These are phyloP conservation scores for Sakesphorus luctuosus DNA, from an alignment of 2,113 vertebrate species.

Conservation along the genomic window DNA sequence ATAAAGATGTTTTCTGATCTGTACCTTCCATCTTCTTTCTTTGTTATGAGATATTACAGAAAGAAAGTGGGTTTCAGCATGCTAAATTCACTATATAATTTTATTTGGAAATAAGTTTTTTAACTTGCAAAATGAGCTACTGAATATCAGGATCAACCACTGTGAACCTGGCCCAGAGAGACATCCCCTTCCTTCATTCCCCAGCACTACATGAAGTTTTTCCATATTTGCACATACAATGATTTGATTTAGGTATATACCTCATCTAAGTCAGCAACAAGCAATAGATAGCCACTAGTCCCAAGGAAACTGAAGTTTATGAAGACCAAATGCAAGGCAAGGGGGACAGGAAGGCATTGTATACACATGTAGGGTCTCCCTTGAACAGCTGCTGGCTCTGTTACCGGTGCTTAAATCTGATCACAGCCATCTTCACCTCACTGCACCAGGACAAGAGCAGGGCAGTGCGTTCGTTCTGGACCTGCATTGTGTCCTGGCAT, in stretches of 20 bases:
- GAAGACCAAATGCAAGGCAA: neutral
- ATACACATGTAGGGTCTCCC: accelerated
- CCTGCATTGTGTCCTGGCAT: neutral
- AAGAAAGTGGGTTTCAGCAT: neutral
- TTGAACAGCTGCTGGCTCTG: neutral
- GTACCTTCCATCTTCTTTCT: neutral
- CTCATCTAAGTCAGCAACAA: neutral
- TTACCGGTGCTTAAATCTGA: neutral
- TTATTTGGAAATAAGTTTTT: slow-evolving; percentile 20
- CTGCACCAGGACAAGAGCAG: neutral
- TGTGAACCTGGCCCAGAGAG: neutral
- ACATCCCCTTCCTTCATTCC: neutral
- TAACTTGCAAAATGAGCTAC: slow-evolving; percentile 9
- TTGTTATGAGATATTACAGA: neutral
- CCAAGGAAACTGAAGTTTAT: neutral
- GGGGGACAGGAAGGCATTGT: neutral
- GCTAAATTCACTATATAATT: neutral
- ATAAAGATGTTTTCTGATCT: neutral
- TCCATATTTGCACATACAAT: neutral
- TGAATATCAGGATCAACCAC: neutral
- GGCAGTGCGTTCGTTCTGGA: neutral
- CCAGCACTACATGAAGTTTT: accelerated
- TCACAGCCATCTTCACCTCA: neutral
- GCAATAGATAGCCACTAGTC: neutral
- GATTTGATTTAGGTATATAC: neutral